phyloP scores from a whole-genome alignment of 1,140 invertebrate species.

The Hyposmocoma kahamanoa region DNA sequence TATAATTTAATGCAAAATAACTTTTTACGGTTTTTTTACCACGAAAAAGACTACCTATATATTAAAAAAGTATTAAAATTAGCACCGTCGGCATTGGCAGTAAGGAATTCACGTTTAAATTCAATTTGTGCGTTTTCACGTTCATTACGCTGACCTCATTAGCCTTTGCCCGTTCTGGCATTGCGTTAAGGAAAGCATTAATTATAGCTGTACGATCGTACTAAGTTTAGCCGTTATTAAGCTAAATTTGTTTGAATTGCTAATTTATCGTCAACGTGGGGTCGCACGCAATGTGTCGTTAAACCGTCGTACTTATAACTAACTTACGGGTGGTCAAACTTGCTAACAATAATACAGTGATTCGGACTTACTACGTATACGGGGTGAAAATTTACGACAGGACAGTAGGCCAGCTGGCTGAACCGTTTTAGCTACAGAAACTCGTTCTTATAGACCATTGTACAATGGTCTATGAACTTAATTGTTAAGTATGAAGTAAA shows the following conservation, averaged over 20 bases:
- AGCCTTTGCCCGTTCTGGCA: not conserved
- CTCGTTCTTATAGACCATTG: too few species aligned
- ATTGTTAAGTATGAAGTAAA: too few species aligned
- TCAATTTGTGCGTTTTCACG: not conserved
- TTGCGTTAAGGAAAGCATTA: conserved; percentile 23
- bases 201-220: conserved; percentile 32
- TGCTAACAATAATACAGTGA: too few species aligned
- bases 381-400: too few species aligned
- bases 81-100: not conserved
- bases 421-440: too few species aligned
- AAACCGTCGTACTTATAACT: too few species aligned
- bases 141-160: not conserved
- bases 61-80: not conserved
- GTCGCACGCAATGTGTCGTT: too few species aligned
- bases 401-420: too few species aligned
- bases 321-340: too few species aligned
- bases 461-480: too few species aligned
- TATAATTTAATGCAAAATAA: too few species aligned
- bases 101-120: not conserved
- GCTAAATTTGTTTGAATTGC: conserved; percentile 54
- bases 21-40: not conserved
- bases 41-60: not conserved
- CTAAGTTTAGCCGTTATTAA: conserved; percentile 40
- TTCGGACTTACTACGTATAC: too few species aligned
- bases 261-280: conserved; percentile 53